These are phyloP conservation scores for Pocillopora damicornis DNA, from an alignment of 64 coral and sea anemone genomes.

Conservation along the genomic window DNA sequence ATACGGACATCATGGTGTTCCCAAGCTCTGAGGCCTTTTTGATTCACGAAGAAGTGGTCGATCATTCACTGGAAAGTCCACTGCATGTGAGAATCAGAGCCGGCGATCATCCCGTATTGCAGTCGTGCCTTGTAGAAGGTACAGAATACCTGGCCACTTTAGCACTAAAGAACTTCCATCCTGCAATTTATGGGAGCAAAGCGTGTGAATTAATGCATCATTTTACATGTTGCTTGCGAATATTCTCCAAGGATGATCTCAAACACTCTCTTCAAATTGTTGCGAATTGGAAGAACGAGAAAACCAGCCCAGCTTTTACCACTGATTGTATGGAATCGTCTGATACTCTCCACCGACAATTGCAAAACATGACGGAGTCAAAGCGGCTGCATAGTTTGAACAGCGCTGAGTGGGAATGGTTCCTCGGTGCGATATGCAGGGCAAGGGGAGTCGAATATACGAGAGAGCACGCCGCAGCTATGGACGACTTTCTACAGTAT, in stretches of 20 bases:
- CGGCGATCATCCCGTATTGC: too few species aligned
- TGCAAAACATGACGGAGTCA: not conserved
- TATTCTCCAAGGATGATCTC: too few species aligned
- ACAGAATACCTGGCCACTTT: too few species aligned
- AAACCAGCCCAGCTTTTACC: not conserved
- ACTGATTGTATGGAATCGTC: not conserved
- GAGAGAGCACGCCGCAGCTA: not conserved
- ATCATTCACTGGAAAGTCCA: constrained; percentile 29
- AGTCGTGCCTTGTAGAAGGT: too few species aligned
- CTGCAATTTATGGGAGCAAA: constrained; percentile 33
- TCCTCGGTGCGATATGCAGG: not conserved
- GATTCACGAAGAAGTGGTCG: constrained; percentile 24
- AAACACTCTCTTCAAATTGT: too few species aligned
- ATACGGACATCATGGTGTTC: constrained; percentile 23
- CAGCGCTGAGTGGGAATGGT: not conserved
- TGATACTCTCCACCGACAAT: not conserved
- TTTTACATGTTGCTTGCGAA: not conserved
- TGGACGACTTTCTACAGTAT: not conserved
- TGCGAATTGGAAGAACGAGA: not conserved
- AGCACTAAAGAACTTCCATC: constrained; percentile 44
- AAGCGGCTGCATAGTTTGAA: not conserved
- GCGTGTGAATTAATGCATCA: not conserved
- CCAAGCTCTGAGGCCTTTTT: constrained; percentile 6
- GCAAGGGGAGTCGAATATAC: not conserved
- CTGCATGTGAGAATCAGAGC: constrained; percentile 53